A percentile compares a stretch with the other conserved stretches of the same genome.
These are phyloP conservation scores for Glossophaga mutica DNA, from an alignment of 2,797 vertebrate species.

Conservation along the genomic window DNA sequence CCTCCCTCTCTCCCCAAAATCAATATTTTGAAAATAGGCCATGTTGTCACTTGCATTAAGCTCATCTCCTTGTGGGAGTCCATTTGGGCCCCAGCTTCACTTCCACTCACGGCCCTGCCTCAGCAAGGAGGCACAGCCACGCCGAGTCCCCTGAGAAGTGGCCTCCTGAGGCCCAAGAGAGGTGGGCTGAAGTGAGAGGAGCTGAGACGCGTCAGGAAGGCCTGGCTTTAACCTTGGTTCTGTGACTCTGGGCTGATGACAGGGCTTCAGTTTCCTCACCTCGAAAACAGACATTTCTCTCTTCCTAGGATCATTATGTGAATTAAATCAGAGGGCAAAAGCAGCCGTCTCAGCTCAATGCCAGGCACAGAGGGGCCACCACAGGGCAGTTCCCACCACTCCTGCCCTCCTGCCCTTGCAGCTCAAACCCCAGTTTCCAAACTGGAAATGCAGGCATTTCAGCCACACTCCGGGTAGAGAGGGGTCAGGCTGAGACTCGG, in stretches of 20 bases:
- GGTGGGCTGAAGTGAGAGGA: fast-evolving
- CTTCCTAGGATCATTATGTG: fast-evolving
- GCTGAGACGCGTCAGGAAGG: not conserved
- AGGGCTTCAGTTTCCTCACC: not conserved
- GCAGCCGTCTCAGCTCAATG: fast-evolving
- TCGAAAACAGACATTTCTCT: fast-evolving
- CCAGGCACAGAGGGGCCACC: fast-evolving
- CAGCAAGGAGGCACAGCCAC: not conserved
- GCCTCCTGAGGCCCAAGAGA: not conserved
- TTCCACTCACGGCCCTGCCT: no score
- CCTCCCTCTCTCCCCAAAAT: not conserved
- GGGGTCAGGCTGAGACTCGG: no score
- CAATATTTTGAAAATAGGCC: not conserved
- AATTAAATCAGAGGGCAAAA: not conserved
- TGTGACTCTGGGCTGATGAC: no score
- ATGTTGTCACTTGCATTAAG: fast-evolving
- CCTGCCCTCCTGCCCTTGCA: fast-evolving
- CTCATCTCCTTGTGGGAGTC: not conserved
- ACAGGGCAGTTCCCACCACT: fast-evolving
- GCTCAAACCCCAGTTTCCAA: fast-evolving
- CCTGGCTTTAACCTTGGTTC: not conserved
- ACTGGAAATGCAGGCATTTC: fast-evolving
- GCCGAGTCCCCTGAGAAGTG: not conserved
- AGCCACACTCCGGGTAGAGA: not conserved
- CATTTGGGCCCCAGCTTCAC: not conserved